phyloP scores from a whole-genome alignment of 2,888 invertebrate genomes.

The Apotomis capreana region DNA sequence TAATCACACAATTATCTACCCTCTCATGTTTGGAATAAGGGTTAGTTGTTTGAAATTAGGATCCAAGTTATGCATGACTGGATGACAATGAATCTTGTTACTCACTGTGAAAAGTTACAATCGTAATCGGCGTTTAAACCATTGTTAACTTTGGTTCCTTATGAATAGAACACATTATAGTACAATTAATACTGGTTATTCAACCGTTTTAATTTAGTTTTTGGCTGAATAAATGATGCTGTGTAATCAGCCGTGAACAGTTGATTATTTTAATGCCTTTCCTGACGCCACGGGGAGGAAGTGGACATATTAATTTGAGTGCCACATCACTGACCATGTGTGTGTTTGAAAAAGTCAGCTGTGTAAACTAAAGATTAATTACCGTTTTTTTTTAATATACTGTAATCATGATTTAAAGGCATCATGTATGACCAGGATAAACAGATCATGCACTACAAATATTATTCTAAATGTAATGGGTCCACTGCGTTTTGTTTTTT shows the following conservation, averaged over 20 bases:
- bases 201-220: background rate
- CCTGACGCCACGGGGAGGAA: conserved; percentile 48
- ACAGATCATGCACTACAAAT: too few species aligned
- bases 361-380: conserved; percentile 4
- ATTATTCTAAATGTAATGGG: too few species aligned
- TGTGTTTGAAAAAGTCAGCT: conserved; percentile 29
- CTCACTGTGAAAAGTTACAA: background rate
- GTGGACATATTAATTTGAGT: conserved; percentile 47
- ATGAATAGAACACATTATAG: background rate
- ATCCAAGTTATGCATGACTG: conserved; percentile 1
- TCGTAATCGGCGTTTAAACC: background rate
- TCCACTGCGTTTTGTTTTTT: too few species aligned
- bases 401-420: too few species aligned
- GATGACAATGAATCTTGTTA: background rate
- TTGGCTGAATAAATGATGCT: conserved; percentile 52
- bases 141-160: background rate
- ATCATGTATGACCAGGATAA: too few species aligned
- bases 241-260: conserved; percentile 70
- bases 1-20: conserved; percentile 3
- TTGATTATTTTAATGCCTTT: conserved; percentile 59
- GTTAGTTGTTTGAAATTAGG: background rate
- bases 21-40: conserved; percentile 1
- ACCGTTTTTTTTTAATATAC: too few species aligned
- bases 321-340: conserved; percentile 35
- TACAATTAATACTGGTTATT: background rate